These are phyloP conservation scores for Abrostola triplasia DNA, from an alignment of 2,888 invertebrate genomes.

Conservation along the genomic window DNA sequence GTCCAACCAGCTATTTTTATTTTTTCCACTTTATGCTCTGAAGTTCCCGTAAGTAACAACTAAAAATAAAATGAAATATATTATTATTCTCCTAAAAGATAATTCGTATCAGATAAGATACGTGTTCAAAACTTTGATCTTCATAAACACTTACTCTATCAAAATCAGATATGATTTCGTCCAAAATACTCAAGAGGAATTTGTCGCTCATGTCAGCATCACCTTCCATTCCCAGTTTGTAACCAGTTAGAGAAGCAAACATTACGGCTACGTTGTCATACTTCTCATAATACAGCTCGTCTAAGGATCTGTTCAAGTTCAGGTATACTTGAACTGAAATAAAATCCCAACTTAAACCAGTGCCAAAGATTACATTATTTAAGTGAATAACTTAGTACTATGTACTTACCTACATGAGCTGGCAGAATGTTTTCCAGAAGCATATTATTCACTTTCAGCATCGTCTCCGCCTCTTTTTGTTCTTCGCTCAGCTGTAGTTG, in stretches of 20 bases:
- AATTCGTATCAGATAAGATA: not conserved
- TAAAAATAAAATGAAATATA: conserved; percentile 59
- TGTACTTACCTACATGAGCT: conserved; percentile 93
- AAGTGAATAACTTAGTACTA: not conserved
- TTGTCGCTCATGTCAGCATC: conserved; percentile 90
- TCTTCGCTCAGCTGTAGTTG: conserved; percentile 92
- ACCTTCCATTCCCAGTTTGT: conserved; percentile 90
- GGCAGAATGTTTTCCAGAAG: conserved; percentile 97
- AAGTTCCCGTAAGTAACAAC: conserved; percentile 89
- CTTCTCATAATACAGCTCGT: conserved; percentile 95
- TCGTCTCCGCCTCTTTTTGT: conserved; percentile 95
- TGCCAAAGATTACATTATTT: no score
- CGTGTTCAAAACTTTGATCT: not conserved
- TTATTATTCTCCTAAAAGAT: not conserved
- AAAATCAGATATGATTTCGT: conserved; percentile 97
- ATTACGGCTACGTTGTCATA: conserved; percentile 97
- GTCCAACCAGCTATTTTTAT: conserved; percentile 99
- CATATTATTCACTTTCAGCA: conserved; percentile 95
- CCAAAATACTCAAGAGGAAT: conserved; percentile 92
- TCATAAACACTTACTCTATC: conserved; percentile 90
- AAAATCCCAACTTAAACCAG: conserved; percentile 11
- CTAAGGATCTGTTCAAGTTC: conserved; percentile 90
- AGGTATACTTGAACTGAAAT: conserved; percentile 93
- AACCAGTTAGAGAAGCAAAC: conserved; percentile 97
- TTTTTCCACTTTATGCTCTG: conserved; percentile 95